Conservation (phyloP, 2,113 vertebrate species). For the Micronycteris hirsuta region DNA sequence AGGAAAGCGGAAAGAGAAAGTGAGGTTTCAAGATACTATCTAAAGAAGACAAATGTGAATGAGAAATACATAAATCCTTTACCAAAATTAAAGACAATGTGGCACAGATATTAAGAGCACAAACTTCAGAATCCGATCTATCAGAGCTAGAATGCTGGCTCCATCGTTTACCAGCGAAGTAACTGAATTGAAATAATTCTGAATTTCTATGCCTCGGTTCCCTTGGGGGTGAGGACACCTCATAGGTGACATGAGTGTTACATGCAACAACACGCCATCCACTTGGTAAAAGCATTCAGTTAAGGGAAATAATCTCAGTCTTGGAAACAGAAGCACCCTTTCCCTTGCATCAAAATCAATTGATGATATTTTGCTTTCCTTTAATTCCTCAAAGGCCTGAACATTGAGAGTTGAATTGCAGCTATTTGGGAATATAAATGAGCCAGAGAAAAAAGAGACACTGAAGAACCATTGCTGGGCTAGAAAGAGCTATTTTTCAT, state of each 20-base stretch:
- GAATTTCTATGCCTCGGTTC: not conserved
- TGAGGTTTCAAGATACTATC: not conserved
- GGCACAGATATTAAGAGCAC: not conserved
- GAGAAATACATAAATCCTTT: not conserved
- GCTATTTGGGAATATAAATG: not conserved
- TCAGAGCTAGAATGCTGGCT: not conserved
- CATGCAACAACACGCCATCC: not conserved
- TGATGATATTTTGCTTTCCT: not conserved
- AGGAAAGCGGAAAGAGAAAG: not conserved
- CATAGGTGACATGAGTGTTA: not conserved
- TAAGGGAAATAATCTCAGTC: not conserved
- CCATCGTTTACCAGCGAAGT: not conserved
- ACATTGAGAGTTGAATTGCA: not conserved
- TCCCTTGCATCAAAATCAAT: not conserved
- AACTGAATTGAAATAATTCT: not conserved
- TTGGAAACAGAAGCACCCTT: not conserved
- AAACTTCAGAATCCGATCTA: not conserved
- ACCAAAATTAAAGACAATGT: not conserved
- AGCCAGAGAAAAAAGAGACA: not conserved
- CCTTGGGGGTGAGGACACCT: fast-evolving
- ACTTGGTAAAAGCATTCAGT: not conserved
- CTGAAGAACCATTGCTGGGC: not conserved
- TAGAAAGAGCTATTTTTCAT: not conserved
- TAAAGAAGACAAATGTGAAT: not conserved
- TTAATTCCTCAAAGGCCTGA: slow-evolving; percentile 16